Percentiles rank a stretch among this genome's conserved stretches.
phyloP scores from a whole-genome alignment of 2,797 vertebrate genomes.

The Rhabdomys pumilio region DNA sequence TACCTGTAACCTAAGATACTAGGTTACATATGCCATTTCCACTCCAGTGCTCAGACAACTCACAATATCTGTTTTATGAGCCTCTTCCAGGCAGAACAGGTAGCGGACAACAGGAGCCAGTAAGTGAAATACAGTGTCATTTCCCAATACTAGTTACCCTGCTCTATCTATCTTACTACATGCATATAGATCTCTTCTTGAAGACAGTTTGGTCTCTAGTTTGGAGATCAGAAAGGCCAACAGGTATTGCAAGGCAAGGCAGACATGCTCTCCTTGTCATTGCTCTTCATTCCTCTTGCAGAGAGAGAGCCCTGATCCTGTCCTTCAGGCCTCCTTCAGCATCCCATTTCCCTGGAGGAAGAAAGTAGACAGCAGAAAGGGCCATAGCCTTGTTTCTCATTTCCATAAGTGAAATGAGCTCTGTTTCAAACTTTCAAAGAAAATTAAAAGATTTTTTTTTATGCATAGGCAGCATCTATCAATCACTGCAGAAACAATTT shows the following conservation, averaged over 20 bases:
- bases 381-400: background rate
- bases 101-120: background rate
- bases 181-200: rapidly evolving
- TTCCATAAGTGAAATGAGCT: slow-evolving; percentile 12
- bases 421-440: background rate
- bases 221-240: background rate
- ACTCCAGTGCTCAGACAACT: background rate
- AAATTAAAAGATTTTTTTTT: background rate
- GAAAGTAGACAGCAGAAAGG: background rate
- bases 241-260: background rate
- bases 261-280: background rate
- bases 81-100: slow-evolving; percentile 39
- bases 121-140: background rate
- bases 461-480: background rate
- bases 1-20: background rate
- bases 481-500: background rate
- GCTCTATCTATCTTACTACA: background rate
- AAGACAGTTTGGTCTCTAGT: background rate
- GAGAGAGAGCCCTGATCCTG: background rate
- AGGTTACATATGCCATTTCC: background rate
- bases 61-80: background rate
- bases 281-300: background rate
- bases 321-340: background rate
- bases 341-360: background rate
- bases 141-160: background rate